Base-by-base conservation (phyloP, 2,888 invertebrate species). In the Acrobasis repandana region DNA sequence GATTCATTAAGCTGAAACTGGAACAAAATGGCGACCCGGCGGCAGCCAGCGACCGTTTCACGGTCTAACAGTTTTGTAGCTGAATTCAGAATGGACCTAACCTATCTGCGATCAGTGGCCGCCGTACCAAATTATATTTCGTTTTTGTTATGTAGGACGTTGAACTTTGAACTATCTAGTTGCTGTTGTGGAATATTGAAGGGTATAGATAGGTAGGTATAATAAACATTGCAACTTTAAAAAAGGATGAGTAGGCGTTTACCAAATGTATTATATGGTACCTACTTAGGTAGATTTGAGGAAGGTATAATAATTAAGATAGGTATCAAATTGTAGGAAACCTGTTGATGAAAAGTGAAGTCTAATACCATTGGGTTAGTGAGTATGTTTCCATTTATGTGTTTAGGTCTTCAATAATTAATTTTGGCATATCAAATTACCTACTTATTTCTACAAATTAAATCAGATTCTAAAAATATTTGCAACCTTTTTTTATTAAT, bases 1-100 rank as follows among this genome's bases (percentile, higher is more conserved):
- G 79, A 80, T 85, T 86, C 80, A 86, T 87, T 85, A 85, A 81
- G 83, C 81, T 76, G 80, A 81, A 86, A 84, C 82, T 84, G 72
- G 79, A 77, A 72, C 84, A 81, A 82, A 82, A 82, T 84, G 84
- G 83, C 86, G 80, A 65, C 80, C 20, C 54, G 54, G 75, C 51
- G 73, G 74, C 74, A 77, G 80, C 74, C 79, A 73, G 77, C 79
- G 76, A 77, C 80, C 73, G 82, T 85, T 86, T 85, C 80, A 85
- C 80, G 86, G 77, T 82, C 82, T 82, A 81, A 82, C 84, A 85
- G 85, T 83, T 83, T 81, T 79, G 79, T 80, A 76, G 75, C 74
- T 78, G 73, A 78, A 76, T 78, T 73, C 73, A 75, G 76, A 79
- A 80, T 82, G 77, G 78, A 79, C 77, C 77, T 80, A 81, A 83